phyloP scores from a whole-genome alignment of 1,140 invertebrate species.

The Triops longicaudatus region DNA sequence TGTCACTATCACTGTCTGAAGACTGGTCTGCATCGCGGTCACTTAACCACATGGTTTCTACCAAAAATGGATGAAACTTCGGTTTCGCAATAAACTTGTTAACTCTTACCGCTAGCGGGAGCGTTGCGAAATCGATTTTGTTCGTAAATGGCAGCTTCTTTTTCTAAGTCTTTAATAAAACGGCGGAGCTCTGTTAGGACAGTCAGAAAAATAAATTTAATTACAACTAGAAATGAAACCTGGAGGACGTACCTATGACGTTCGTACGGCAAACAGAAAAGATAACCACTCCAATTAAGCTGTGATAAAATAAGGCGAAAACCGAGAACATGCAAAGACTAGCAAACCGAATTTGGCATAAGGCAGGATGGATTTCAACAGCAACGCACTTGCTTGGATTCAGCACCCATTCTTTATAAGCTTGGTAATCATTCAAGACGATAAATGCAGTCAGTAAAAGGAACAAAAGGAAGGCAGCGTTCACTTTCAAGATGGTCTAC shows the following conservation, averaged over 20 bases:
- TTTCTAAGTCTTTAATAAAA: constrained; percentile 27
- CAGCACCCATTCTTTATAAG: constrained; percentile 22
- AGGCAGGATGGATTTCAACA: constrained; percentile 9
- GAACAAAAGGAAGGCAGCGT: constrained; percentile 27
- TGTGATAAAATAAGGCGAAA: constrained; percentile 25
- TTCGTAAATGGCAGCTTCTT: constrained; percentile 24
- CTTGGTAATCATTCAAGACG: constrained; percentile 18
- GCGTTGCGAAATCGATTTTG: constrained; percentile 19
- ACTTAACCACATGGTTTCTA: constrained; percentile 23
- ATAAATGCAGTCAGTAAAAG: constrained; percentile 25
- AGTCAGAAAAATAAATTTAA: background rate
- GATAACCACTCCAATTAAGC: constrained; percentile 26
- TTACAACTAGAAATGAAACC: background rate
- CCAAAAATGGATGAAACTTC: background rate
- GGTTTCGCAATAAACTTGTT: background rate
- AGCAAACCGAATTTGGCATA: constrained; percentile 27
- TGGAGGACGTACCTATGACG: constrained; percentile 23
- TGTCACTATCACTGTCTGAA: constrained; percentile 22
- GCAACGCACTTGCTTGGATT: constrained; percentile 14
- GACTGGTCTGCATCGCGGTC: constrained; percentile 24
- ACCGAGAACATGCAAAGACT: constrained; percentile 25
- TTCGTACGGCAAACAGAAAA: constrained; percentile 26
- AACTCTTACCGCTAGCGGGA: constrained; percentile 6
- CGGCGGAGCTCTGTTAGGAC: constrained; percentile 19
- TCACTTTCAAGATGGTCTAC: constrained; percentile 27